phyloP scores from a whole-genome alignment of 2,797 vertebrate species.

The Cirrhinus mrigala region DNA sequence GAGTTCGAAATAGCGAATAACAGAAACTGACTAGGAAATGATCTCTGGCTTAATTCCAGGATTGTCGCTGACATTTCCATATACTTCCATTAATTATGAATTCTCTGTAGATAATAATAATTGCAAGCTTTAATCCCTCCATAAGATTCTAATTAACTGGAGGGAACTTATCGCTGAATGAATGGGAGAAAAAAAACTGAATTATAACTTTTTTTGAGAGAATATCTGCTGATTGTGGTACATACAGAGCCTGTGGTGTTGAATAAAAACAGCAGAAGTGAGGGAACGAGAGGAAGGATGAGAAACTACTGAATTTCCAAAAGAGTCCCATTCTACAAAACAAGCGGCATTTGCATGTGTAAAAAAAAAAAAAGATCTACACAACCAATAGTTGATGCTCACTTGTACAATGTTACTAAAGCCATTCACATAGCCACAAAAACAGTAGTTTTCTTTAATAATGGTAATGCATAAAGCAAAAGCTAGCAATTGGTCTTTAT shows the following conservation, averaged over 20 bases:
- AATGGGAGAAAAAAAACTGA: constrained; percentile 57
- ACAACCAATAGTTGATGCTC: background rate
- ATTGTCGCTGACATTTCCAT: constrained; percentile 64
- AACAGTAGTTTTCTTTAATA: background rate
- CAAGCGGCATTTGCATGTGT: background rate
- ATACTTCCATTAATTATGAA: constrained; percentile 65
- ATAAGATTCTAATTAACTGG: constrained; percentile 74
- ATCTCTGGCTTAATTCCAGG: constrained; percentile 59
- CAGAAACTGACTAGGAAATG: constrained; percentile 24
- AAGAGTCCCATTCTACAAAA: constrained; percentile 16
- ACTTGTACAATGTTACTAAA: background rate
- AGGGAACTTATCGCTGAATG: constrained; percentile 66
- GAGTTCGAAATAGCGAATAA: background rate
- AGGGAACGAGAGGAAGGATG: background rate
- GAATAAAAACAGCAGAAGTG: constrained; percentile 1
- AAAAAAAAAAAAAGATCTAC: background rate
- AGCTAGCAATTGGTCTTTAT: background rate
- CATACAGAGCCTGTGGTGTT: background rate
- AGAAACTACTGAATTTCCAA: constrained; percentile 43
- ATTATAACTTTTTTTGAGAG: constrained; percentile 57
- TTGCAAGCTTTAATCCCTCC: constrained; percentile 70
- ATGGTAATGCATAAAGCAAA: background rate
- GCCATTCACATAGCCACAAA: background rate
- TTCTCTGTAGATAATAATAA: constrained; percentile 73
- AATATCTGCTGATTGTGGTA: constrained; percentile 13